phyloP scores from a whole-genome alignment of 2,797 vertebrate species.

The Pithecia hirsuta region DNA sequence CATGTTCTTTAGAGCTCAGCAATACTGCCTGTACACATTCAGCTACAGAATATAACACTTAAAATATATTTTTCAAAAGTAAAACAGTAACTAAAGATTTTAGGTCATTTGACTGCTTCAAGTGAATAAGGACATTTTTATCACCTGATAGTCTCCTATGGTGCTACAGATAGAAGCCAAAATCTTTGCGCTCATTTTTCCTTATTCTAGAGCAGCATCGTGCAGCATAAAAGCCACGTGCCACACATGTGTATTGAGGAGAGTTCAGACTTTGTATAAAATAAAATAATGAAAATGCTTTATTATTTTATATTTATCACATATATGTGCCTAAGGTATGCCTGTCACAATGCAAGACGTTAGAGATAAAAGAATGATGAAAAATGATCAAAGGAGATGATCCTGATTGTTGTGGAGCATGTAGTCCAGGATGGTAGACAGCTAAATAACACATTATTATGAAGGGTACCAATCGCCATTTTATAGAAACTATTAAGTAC shows the following conservation, averaged over 20 bases:
- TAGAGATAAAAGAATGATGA: neutral
- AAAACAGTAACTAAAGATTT: neutral
- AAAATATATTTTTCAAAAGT: neutral
- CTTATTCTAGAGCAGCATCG: neutral
- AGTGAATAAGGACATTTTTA: neutral
- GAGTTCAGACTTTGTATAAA: neutral
- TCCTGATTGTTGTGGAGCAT: neutral
- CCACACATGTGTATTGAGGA: neutral
- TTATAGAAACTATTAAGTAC: neutral
- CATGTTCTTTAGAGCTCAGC: neutral
- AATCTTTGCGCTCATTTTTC: neutral
- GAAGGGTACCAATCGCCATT: too few relatives aligned
- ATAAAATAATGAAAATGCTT: neutral
- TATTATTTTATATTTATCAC: neutral
- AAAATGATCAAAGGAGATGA: neutral
- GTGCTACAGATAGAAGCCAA: neutral
- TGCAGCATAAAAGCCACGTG: fast-evolving
- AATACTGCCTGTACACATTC: neutral
- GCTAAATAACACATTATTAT: neutral
- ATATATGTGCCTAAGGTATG: neutral
- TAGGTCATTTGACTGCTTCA: neutral
- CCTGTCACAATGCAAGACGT: neutral
- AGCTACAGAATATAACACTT: neutral
- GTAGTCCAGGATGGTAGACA: neutral
- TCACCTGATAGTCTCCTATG: neutral